Percentiles rank a stretch among this genome's conserved stretches.
phyloP scores from a whole-genome alignment of 37 sponge, comb jelly and placozoan genomes.

The Bolinopsis microptera region DNA sequence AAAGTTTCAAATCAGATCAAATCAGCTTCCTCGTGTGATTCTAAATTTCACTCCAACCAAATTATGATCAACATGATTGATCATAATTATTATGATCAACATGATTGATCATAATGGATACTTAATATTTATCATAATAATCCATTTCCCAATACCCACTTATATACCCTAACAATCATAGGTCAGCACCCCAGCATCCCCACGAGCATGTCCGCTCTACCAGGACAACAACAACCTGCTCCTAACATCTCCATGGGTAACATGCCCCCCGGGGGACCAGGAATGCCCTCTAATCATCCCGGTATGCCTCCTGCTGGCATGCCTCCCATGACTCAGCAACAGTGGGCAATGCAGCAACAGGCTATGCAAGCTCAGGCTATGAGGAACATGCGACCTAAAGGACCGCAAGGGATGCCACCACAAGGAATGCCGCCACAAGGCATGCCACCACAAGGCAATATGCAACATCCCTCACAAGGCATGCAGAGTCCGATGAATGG shows the following conservation, averaged over 20 bases:
- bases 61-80: too few relatives aligned
- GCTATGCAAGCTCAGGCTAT: slow-evolving; percentile 23
- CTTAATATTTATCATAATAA: too few relatives aligned
- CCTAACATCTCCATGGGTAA: slow-evolving; percentile 49
- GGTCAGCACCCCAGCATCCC: slow-evolving; percentile 8
- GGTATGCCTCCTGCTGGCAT: neutral
- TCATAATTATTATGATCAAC: too few relatives aligned
- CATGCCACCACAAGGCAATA: slow-evolving; percentile 24
- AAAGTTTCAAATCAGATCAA: too few relatives aligned
- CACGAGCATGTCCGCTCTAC: slow-evolving; percentile 21
- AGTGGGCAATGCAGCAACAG: slow-evolving; percentile 46
- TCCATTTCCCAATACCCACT: too few relatives aligned
- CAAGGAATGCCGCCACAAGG: neutral
- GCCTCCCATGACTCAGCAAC: neutral
- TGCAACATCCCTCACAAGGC: neutral
- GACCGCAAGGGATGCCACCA: neutral
- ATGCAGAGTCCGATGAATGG: slow-evolving; percentile 53
- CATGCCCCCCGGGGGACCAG: neutral
- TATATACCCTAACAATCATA: too few relatives aligned
- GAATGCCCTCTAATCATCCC: neutral
- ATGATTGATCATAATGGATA: too few relatives aligned
- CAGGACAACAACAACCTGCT: neutral
- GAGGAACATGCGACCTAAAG: slow-evolving; percentile 38
- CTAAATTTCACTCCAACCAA: too few relatives aligned
- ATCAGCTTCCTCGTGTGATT: too few relatives aligned